These are phyloP conservation scores for Agonum fuliginosum DNA, from an alignment of 2,888 invertebrate species.

Conservation along the genomic window DNA sequence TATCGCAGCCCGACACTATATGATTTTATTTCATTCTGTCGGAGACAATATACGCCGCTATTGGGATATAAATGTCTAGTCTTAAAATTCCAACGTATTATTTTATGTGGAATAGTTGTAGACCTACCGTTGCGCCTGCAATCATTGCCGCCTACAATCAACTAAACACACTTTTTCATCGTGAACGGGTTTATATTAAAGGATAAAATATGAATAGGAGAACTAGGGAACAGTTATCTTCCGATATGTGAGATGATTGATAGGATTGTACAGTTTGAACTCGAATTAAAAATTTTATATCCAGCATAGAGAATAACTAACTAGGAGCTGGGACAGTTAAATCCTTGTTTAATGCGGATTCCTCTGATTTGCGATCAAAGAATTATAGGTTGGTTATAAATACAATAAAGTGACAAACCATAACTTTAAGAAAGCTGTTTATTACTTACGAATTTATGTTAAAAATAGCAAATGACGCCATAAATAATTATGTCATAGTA, in stretches of 20 bases:
- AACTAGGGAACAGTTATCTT: conserved; percentile 11
- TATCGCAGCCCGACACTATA: conserved; percentile 51
- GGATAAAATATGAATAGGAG: conserved; percentile 23
- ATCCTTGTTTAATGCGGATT: too few species aligned
- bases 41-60: conserved; percentile 38
- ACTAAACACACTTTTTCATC: background rate
- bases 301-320: too few species aligned
- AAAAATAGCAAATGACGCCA: too few species aligned
- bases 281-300: background rate
- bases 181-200: conserved; percentile 26
- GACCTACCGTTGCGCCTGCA: conserved; percentile 47
- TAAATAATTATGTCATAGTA: too few species aligned
- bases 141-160: conserved; percentile 35
- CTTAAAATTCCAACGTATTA: conserved; percentile 16
- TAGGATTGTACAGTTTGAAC: background rate
- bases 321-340: too few species aligned
- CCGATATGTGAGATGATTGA: conserved; percentile 19
- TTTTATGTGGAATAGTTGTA: conserved; percentile 31
- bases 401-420: too few species aligned
- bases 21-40: conserved; percentile 49
- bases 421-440: too few species aligned
- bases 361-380: too few species aligned
- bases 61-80: conserved; percentile 45
- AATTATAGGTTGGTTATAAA: too few species aligned
- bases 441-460: too few species aligned